Percentiles rank a stretch among this genome's conserved stretches.
Conservation (phyloP, 2,888 invertebrate species). For the Plebejus argus region DNA sequence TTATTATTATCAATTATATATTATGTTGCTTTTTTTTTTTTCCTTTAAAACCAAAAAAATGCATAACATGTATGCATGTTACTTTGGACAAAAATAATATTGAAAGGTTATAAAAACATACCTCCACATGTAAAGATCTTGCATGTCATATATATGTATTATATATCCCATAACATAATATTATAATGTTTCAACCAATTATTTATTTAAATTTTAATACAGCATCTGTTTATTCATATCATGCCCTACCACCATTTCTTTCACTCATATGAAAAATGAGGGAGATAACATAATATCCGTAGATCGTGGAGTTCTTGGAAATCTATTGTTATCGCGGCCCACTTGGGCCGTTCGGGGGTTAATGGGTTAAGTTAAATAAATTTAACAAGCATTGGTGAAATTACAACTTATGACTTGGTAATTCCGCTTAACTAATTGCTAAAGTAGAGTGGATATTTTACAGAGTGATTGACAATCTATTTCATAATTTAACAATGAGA, state of each 20-base stretch:
- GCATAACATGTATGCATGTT: neutral
- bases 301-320: no score
- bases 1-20: neutral
- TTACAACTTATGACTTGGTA: no score
- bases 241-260: neutral
- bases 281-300: no score
- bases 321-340: no score
- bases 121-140: neutral
- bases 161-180: neutral
- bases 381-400: no score
- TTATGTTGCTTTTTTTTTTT: neutral
- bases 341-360: no score
- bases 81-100: neutral
- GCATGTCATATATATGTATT: neutral
- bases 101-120: neutral
- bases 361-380: no score
- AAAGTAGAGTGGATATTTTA: no score
- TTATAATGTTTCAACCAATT: neutral
- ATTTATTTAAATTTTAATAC: no score
- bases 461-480: neutral
- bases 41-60: neutral
- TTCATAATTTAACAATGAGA: neutral
- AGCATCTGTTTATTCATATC: neutral
- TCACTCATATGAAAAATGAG: neutral
- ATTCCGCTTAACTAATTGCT: no score